Base-by-base conservation (phyloP, 2,888 invertebrate species). In the Scrobipalpa atriplicella region DNA sequence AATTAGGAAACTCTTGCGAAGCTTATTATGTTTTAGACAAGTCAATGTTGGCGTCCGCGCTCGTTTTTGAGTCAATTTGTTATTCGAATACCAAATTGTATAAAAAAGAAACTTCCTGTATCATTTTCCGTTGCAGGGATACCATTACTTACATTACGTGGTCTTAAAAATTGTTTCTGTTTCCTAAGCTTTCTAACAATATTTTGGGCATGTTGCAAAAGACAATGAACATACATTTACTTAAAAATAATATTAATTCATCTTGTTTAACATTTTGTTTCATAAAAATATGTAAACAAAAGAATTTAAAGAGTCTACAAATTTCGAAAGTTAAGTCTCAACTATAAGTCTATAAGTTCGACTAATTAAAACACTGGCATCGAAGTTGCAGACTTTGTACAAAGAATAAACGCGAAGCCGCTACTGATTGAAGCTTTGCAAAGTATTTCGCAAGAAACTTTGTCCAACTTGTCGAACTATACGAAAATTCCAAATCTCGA, bases 1-100 rank as follows among this genome's bases (percentile, higher is more conserved):
- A 72, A 70, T 72, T 69, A 72, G 63, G 65, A 71, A 72, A 70
- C 67, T 70, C 67, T 65, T 65, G 36, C 67, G 47, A 66, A 69
- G 69, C 67, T 69, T 69, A 68, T 72, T 70, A 69, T 52, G 58
- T 61, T 67, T 69, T 69, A 52, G 68, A 41, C 36, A 66, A 66
- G 65, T 66, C 67, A 54, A 66, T 65, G 56, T 47, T 10, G 36
- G 29, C n/a, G 51, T 21, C 47, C 36, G 13, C 16, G 29, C 18
- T n/a, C 13, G 36, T n/a, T 29, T 39, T 58, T n/a, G n/a, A 29
- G 13, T 10, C 60, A 38, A 60, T 38, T 38, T 38, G 38, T 1
- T 60, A 2, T 60, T 38, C 38, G 36, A 1, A 6, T 47, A 16
- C 16, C 3, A 47, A 16, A 6, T 16, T 7, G 1, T 47, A 43